Percentiles rank a stretch among this genome's conserved stretches.
These are phyloP conservation scores for Synanthedon andrenaeformis DNA, from an alignment of 2,888 invertebrate species.

Conservation along the genomic window DNA sequence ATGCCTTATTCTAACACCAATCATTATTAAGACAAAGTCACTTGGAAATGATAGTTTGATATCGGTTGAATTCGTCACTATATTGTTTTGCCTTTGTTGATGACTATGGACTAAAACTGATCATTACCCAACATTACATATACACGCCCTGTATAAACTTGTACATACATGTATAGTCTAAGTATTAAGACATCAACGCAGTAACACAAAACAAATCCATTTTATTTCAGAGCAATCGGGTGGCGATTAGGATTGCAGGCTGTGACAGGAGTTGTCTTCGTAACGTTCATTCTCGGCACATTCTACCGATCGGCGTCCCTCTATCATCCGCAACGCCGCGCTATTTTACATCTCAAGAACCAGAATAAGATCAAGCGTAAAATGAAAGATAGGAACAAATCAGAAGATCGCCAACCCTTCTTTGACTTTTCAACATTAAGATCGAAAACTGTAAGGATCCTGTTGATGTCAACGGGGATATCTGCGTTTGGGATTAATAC, in stretches of 20 bases:
- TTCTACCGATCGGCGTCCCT: conserved; percentile 90
- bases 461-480: conserved; percentile 84
- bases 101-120: too few relatives aligned
- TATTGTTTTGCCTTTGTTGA: too few relatives aligned
- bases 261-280: conserved; percentile 85
- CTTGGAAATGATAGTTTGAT: too few relatives aligned
- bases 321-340: conserved; percentile 88
- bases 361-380: conserved; percentile 80
- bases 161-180: too few relatives aligned
- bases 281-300: conserved; percentile 86
- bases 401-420: conserved; percentile 84
- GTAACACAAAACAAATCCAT: not conserved
- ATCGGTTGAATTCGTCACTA: too few relatives aligned
- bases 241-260: conserved; percentile 89
- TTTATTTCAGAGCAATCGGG: conserved; percentile 75
- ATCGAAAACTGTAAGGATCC: conserved; percentile 86
- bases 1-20: too few relatives aligned
- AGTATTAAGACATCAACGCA: too few relatives aligned
- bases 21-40: too few relatives aligned
- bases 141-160: too few relatives aligned
- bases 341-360: conserved; percentile 89
- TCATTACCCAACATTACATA: too few relatives aligned
- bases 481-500: conserved; percentile 87
- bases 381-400: conserved; percentile 82
- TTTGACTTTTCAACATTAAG: conserved; percentile 87